Evolutionary conservation across 2,113 vertebrate species (phyloP).

Genomic region (Marmota monax): DNA sequence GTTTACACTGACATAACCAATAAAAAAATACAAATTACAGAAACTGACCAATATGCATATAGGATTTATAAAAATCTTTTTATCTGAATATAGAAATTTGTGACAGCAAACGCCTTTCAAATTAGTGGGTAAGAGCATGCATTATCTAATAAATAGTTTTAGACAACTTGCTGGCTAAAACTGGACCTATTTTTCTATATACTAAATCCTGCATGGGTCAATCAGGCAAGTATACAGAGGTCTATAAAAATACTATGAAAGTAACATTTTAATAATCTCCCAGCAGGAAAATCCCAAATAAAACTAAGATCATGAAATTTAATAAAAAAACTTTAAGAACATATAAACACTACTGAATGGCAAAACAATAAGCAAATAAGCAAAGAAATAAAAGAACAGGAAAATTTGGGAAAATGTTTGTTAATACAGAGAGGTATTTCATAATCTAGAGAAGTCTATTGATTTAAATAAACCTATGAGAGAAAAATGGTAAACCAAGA

Average conservation of each 20-base stretch:
- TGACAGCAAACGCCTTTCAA: slow-evolving; percentile 33
- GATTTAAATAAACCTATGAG: neutral
- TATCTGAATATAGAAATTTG: neutral
- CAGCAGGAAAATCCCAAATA: slow-evolving; percentile 37
- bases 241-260: neutral
- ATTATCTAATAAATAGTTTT: slow-evolving; percentile 10
- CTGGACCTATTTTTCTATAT: neutral
- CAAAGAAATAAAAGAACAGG: slow-evolving; percentile 18
- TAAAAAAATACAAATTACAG: slow-evolving; percentile 19
- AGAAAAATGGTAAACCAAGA: slow-evolving; percentile 39
- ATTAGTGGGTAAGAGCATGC: neutral
- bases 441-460: neutral
- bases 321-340: neutral
- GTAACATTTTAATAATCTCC: slow-evolving; percentile 1
- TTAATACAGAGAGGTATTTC: neutral
- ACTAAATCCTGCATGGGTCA: neutral
- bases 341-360: neutral
- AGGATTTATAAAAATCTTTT: slow-evolving; percentile 38
- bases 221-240: slow-evolving; percentile 22
- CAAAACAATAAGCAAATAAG: slow-evolving; percentile 14
- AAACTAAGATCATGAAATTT: slow-evolving; percentile 32
- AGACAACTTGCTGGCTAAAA: neutral
- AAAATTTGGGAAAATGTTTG: slow-evolving; percentile 13
- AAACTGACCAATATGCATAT: neutral
- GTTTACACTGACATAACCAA: neutral